These are phyloP conservation scores for Lycocorax pyrrhopterus DNA, from an alignment of 2,113 vertebrate species.

Conservation along the genomic window DNA sequence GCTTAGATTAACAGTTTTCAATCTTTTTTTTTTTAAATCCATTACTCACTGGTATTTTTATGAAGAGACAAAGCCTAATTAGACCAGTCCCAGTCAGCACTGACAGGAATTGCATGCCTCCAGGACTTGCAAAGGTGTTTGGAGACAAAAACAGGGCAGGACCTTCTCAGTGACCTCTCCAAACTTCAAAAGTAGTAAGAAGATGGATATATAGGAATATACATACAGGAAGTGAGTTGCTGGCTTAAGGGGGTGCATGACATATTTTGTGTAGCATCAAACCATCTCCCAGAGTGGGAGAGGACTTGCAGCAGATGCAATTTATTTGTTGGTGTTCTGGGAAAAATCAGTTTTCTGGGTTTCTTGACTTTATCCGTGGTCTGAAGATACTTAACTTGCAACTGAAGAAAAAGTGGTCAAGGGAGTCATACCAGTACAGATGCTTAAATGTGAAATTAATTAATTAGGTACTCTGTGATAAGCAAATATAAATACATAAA, in stretches of 20 bases:
- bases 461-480: background rate
- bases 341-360: background rate
- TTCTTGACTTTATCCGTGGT: background rate
- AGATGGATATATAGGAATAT: background rate
- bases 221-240: background rate
- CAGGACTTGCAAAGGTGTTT: background rate
- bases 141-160: background rate
- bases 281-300: background rate
- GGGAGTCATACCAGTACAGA: background rate
- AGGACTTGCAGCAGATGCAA: background rate
- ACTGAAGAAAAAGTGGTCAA: background rate
- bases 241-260: background rate
- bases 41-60: background rate
- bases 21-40: background rate
- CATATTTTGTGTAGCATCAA: background rate
- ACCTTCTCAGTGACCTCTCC: background rate
- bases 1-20: background rate
- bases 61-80: background rate
- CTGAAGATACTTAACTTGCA: background rate
- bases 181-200: background rate
- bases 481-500: background rate
- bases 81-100: background rate
- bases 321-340: background rate
- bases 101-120: background rate
- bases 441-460: background rate